Evolutionary conservation across 37 sponge, comb jelly and placozoan genomes (phyloP).

Genomic region (Dysidea cf. avara): DNA sequence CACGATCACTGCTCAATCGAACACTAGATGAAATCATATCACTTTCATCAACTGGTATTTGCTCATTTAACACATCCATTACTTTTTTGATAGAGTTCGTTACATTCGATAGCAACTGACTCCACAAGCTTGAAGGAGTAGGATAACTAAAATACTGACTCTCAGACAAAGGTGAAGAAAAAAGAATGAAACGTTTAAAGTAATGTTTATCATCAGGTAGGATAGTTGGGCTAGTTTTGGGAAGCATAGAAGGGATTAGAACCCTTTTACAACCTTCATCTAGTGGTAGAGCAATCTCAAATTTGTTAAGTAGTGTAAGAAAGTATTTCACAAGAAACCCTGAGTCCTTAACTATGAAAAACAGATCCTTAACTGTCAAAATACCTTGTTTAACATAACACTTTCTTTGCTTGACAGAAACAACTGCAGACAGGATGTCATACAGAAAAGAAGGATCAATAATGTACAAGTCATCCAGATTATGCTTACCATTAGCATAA

Average conservation of each 20-base stretch:
- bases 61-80: not conserved
- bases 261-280: constrained; percentile 68
- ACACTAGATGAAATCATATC: not conserved
- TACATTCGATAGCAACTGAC: constrained; percentile 74
- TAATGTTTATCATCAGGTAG: not conserved
- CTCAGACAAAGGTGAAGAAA: constrained; percentile 24
- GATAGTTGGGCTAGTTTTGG: constrained; percentile 40
- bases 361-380: constrained; percentile 42
- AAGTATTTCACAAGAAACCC: constrained; percentile 73
- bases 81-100: constrained; percentile 59
- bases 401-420: constrained; percentile 49
- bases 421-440: constrained; percentile 70
- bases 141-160: too few species aligned
- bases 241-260: constrained; percentile 87
- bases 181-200: constrained; percentile 51
- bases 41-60: not conserved
- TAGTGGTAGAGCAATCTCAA: too few species aligned
- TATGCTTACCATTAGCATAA: constrained; percentile 45
- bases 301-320: constrained; percentile 79
- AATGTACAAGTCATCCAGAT: constrained; percentile 63
- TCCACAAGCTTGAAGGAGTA: constrained; percentile 89
- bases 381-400: constrained; percentile 74
- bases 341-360: constrained; percentile 58
- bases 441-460: constrained; percentile 65
- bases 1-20: too few species aligned